These are phyloP conservation scores for Podarcis raffonei DNA, from an alignment of 2,113 vertebrate genomes.

Conservation along the genomic window DNA sequence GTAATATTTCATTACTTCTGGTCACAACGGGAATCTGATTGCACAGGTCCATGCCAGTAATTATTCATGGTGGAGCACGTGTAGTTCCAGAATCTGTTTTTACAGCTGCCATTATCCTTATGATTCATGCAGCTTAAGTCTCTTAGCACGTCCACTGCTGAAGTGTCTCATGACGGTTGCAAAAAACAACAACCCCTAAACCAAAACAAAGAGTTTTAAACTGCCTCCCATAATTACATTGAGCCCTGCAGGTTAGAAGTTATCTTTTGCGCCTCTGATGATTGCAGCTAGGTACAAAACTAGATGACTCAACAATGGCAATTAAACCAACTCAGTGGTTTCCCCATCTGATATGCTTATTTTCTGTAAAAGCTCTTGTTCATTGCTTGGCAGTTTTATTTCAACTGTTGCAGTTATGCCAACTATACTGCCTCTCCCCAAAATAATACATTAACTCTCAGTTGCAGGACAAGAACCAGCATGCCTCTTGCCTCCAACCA, in stretches of 20 bases:
- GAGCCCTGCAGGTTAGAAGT: neutral
- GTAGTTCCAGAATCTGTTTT: neutral
- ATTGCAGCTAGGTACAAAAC: neutral
- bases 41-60: neutral
- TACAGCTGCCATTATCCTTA: accelerated
- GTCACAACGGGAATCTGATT: neutral
- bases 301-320: neutral
- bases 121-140: neutral
- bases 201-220: neutral
- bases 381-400: neutral
- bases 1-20: neutral
- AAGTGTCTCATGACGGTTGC: neutral
- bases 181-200: neutral
- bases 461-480: conserved; percentile 70
- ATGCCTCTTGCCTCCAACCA: conserved; percentile 62
- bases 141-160: neutral
- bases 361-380: neutral
- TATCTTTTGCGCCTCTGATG: neutral
- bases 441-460: conserved; percentile 67
- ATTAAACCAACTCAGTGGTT: neutral
- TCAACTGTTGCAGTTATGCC: conserved; percentile 30
- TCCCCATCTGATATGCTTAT: neutral
- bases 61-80: neutral
- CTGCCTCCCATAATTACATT: neutral
- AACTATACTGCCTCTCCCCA: conserved; percentile 53